Conservation (phyloP, 1,140 invertebrate genomes). For the Sminthurinus signatus region DNA sequence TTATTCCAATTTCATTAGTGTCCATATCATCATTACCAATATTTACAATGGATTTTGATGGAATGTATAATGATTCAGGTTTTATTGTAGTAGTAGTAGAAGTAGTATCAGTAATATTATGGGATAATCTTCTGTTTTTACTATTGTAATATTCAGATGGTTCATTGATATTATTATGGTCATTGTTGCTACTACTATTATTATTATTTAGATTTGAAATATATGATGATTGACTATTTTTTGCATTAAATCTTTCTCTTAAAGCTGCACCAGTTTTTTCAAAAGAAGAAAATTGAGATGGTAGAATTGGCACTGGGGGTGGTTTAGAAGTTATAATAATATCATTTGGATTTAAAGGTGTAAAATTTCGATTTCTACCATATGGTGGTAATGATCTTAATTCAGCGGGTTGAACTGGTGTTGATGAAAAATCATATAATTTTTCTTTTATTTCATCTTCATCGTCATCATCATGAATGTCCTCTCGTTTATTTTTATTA, state of each 20-base stretch:
- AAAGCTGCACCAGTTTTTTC: conserved; percentile 35
- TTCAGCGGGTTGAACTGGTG: conserved; percentile 22
- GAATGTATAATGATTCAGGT: background rate
- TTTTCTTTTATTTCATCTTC: no score
- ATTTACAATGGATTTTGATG: conserved; percentile 29
- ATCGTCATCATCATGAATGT: background rate
- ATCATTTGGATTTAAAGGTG: no score
- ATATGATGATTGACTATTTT: no score
- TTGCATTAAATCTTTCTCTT: conserved; percentile 25
- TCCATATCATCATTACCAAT: conserved; percentile 5
- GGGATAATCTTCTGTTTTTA: no score
- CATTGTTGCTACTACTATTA: no score
- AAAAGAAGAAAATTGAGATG: conserved; percentile 31
- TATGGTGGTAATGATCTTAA: conserved; percentile 7
- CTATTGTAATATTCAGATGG: no score
- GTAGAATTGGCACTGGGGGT: conserved; percentile 38
- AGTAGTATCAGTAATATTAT: background rate
- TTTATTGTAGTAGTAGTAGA: background rate
- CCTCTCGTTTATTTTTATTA: background rate
- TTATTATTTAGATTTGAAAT: no score
- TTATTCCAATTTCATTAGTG: background rate
- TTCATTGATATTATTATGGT: no score
- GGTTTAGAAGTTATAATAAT: no score
- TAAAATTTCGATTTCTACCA: conserved; percentile 16
- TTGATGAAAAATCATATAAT: no score